phyloP scores from a whole-genome alignment of 2,888 invertebrate species.

The Selenia dentaria region DNA sequence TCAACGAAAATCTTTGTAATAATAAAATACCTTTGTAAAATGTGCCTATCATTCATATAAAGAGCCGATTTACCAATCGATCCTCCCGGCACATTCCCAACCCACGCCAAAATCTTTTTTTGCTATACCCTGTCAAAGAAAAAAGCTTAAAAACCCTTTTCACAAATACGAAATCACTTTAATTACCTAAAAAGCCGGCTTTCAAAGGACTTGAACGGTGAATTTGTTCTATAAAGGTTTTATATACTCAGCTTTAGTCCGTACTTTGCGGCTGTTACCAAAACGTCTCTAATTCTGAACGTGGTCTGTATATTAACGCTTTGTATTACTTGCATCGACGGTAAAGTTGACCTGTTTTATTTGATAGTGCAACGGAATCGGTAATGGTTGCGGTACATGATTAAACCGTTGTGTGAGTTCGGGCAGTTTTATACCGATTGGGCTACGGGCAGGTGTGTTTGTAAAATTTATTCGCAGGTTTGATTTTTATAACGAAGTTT shows the following conservation, averaged over 20 bases:
- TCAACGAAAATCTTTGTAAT: no score
- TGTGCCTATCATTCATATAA: no score
- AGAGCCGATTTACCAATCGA: background rate
- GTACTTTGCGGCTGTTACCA: constrained; percentile 22
- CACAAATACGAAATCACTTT: constrained; percentile 42
- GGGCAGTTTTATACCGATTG: constrained; percentile 7
- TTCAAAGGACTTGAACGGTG: constrained; percentile 44
- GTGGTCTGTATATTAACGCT: constrained; percentile 13
- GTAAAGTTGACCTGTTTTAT: constrained; percentile 6
- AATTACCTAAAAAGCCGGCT: constrained; percentile 58
- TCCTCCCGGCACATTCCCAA: background rate
- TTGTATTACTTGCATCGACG: constrained; percentile 28
- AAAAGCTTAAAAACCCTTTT: constrained; percentile 23
- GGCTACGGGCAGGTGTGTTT: constrained; percentile 6
- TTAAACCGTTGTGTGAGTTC: constrained; percentile 5
- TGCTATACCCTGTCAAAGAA: constrained; percentile 14
- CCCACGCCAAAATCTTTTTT: constrained; percentile 2
- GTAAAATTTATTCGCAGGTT: constrained; percentile 7
- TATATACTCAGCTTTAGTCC: constrained; percentile 11
- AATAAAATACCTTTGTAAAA: no score
- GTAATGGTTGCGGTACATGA: constrained; percentile 24
- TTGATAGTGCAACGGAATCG: constrained; percentile 14
- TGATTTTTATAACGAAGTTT: background rate
- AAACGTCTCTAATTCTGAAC: constrained; percentile 8
- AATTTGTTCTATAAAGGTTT: constrained; percentile 42